phyloP scores from a whole-genome alignment of 2,888 invertebrate species.

The Dorcus hopei region DNA sequence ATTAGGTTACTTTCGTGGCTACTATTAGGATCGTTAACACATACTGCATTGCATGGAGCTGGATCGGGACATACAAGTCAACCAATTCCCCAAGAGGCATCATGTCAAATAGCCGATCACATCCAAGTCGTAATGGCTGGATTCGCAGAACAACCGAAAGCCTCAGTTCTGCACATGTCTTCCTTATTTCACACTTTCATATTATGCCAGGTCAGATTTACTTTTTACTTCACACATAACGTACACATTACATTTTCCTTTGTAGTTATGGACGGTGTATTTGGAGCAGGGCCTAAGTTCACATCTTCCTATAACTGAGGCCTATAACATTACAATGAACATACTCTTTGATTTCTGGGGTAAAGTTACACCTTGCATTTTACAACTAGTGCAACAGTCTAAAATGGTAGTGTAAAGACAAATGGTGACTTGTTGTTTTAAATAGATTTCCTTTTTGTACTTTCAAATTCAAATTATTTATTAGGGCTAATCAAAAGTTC shows the following conservation, averaged over 20 bases:
- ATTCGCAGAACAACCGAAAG: constrained; percentile 93
- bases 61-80: constrained; percentile 56
- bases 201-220: constrained; percentile 74
- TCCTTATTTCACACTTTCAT: constrained; percentile 96
- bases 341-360: constrained; percentile 98
- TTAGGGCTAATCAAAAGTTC: no score
- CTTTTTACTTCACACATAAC: not conserved
- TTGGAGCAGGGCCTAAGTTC: constrained; percentile 81
- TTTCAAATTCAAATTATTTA: not conserved
- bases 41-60: constrained; percentile 67
- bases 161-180: constrained; percentile 91
- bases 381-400: constrained; percentile 88
- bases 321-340: constrained; percentile 70
- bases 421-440: not conserved
- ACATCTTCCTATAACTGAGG: constrained; percentile 65
- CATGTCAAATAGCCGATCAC: constrained; percentile 95
- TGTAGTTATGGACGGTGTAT: constrained; percentile 93
- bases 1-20: constrained; percentile 95
- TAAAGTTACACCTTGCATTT: constrained; percentile 91
- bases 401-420: constrained; percentile 69
- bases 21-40: constrained; percentile 89
- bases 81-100: constrained; percentile 94
- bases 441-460: not conserved
- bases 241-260: constrained; percentile 12
- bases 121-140: constrained; percentile 95